Evolutionary conservation across 1,140 invertebrate species (phyloP).

Genomic region (Lasioglossum albipes): DNA sequence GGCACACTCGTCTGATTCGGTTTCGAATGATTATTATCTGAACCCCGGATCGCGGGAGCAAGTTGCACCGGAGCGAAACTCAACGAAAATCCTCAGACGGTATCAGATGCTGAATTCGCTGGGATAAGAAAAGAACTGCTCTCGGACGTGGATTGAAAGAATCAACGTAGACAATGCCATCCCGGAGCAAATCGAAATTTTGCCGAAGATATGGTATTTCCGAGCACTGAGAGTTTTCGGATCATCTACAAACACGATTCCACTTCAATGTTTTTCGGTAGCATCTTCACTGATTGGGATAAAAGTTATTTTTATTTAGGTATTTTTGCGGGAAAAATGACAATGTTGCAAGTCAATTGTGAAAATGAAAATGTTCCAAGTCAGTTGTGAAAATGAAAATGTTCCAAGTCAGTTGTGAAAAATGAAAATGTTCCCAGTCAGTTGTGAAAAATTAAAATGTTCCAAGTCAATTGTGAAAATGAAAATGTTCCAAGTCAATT

Average conservation of each 20-base stretch:
- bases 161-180: neutral
- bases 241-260: neutral
- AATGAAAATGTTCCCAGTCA: too few species aligned
- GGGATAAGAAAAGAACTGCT: slow-evolving; percentile 24
- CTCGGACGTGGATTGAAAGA: slow-evolving; percentile 25
- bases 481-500: too few species aligned
- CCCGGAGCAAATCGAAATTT: slow-evolving; percentile 15
- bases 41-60: neutral
- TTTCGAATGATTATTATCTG: slow-evolving; percentile 26
- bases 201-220: slow-evolving; percentile 5
- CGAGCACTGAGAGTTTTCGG: neutral
- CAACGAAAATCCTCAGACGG: neutral
- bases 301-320: too few species aligned
- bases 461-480: too few species aligned
- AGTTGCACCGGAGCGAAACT: neutral
- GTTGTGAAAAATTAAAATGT: too few species aligned
- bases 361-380: too few species aligned
- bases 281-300: too few species aligned
- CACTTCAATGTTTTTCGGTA: neutral
- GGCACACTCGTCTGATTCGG: neutral
- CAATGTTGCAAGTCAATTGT: too few species aligned
- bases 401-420: too few species aligned
- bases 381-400: too few species aligned
- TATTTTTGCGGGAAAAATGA: too few species aligned
- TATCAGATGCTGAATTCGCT: slow-evolving; percentile 23